phyloP scores from a whole-genome alignment of 2,797 vertebrate species.

The Periophthalmus magnuspinnatus region DNA sequence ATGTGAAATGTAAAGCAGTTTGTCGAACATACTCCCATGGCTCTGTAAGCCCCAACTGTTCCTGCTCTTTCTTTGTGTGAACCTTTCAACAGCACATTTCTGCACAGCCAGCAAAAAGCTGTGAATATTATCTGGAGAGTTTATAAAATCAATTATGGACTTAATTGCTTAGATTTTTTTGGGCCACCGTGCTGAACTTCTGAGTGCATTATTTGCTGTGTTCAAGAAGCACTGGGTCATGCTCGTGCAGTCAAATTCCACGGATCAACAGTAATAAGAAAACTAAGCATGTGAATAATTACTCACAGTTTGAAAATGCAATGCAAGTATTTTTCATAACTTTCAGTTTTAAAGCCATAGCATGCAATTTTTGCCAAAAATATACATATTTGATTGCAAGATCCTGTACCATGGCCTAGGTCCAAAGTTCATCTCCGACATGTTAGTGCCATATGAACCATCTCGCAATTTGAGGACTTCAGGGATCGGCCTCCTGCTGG shows the following conservation, averaged over 20 bases:
- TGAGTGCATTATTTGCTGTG: conserved; percentile 41
- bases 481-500: no score
- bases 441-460: no score
- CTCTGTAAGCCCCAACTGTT: conserved; percentile 52
- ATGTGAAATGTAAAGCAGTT: no score
- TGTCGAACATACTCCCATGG: conserved; percentile 2
- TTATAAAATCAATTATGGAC: conserved; percentile 73
- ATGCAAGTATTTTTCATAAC: not conserved
- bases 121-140: conserved; percentile 55
- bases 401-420: no score
- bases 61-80: conserved; percentile 46
- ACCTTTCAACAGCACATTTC: conserved; percentile 45
- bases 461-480: no score
- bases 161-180: conserved; percentile 80
- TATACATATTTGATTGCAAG: no score
- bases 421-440: no score
- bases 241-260: conserved; percentile 46
- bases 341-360: not conserved
- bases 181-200: conserved; percentile 55
- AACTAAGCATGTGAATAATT: conserved; percentile 61
- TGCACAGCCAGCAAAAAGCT: conserved; percentile 62
- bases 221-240: conserved; percentile 55
- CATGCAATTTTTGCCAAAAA: no score
- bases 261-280: conserved; percentile 62
- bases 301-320: conserved; percentile 23